Conservation (phyloP, 2,113 vertebrate species). For the Petaurus breviceps region DNA sequence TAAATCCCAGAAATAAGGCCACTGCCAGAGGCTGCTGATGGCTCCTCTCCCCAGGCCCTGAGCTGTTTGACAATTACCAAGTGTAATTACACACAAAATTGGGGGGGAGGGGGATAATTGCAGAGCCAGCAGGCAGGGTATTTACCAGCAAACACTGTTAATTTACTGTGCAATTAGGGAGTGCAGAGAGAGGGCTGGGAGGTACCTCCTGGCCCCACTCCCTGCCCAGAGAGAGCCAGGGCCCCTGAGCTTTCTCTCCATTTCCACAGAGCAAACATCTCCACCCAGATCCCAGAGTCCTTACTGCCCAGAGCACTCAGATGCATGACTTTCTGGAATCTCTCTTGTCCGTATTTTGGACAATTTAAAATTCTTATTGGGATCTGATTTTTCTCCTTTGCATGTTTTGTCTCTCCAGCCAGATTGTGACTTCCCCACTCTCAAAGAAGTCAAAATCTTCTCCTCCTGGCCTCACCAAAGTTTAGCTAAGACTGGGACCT, state of each 20-base stretch:
- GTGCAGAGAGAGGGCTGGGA: neutral
- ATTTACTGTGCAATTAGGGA: conserved; percentile 10
- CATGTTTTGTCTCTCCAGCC: neutral
- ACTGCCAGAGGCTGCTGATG: neutral
- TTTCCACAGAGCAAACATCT: neutral
- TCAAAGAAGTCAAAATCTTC: neutral
- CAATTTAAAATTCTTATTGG: neutral
- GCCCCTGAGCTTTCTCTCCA: neutral
- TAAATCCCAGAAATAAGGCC: neutral
- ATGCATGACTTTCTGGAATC: neutral
- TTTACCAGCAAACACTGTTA: conserved; percentile 8
- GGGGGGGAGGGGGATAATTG: neutral
- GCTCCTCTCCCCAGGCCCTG: neutral
- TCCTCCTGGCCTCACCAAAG: neutral
- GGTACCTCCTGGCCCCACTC: neutral
- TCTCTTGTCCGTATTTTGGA: neutral
- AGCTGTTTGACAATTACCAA: neutral
- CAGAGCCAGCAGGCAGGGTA: neutral
- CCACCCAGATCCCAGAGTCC: neutral
- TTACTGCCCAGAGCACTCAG: neutral
- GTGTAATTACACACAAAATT: neutral
- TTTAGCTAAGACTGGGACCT: neutral
- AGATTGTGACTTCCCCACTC: neutral
- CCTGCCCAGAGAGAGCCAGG: neutral
- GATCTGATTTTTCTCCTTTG: neutral